phyloP scores from a whole-genome alignment of 2,888 invertebrate species.

The Melanchra persicariae region DNA sequence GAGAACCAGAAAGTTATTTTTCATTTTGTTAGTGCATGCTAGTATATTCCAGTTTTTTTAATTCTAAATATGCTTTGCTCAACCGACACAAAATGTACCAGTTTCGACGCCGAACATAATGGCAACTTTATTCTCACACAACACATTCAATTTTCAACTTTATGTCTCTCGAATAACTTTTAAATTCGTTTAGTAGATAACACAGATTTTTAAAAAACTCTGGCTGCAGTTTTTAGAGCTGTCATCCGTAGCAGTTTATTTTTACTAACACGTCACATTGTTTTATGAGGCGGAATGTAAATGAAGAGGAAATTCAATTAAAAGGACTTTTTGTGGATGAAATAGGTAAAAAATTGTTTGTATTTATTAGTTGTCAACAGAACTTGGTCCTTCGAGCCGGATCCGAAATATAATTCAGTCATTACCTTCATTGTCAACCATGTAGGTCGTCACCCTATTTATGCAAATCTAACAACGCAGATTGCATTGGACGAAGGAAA shows the following conservation, averaged over 20 bases:
- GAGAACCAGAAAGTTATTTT: conserved; percentile 1
- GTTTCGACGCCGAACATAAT: conserved; percentile 41
- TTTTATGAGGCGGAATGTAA: conserved; percentile 40
- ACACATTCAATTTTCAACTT: conserved; percentile 32
- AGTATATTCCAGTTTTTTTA: conserved; percentile 26
- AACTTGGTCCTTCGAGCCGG: neutral
- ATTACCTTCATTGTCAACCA: conserved; percentile 33
- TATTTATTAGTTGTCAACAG: neutral
- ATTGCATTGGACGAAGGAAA: conserved; percentile 49
- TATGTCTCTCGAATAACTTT: neutral
- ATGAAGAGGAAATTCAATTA: conserved; percentile 25
- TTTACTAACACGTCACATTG: conserved; percentile 40
- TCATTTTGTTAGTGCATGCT: conserved; percentile 1
- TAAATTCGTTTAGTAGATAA: conserved; percentile 6
- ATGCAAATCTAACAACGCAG: conserved; percentile 63
- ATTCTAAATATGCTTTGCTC: conserved; percentile 55
- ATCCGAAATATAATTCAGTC: conserved; percentile 31
- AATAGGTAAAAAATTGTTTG: neutral
- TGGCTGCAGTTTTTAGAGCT: conserved; percentile 44
- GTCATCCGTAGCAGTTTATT: conserved; percentile 39
- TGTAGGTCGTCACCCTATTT: conserved; percentile 46
- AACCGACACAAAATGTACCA: conserved; percentile 44
- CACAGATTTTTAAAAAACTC: conserved; percentile 25
- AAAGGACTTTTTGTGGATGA: neutral
- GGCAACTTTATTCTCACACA: conserved; percentile 36